Evolutionary conservation across 2,113 vertebrate species (phyloP).

Genomic region (Azemiops feae): DNA sequence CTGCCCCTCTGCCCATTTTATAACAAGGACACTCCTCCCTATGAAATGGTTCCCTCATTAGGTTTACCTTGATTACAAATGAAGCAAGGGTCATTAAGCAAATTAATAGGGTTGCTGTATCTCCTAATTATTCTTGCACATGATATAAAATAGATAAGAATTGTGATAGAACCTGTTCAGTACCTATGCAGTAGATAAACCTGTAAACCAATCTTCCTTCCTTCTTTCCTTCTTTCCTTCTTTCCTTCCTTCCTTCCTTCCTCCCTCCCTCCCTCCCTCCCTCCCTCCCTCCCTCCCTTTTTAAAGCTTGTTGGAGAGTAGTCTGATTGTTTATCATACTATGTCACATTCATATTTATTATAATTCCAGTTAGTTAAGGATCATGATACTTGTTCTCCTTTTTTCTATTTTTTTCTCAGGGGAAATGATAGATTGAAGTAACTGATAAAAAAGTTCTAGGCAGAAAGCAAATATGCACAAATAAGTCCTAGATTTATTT

Average conservation of each 20-base stretch:
- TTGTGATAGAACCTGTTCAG: background rate
- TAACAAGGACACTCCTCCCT: background rate
- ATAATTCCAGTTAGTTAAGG: background rate
- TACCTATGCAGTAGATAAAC: background rate
- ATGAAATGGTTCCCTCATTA: background rate
- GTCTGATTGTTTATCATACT: background rate
- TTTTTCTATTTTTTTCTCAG: background rate
- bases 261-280: background rate
- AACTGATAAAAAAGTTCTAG: background rate
- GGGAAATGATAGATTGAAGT: background rate
- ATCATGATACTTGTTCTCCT: background rate
- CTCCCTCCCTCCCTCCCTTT: background rate
- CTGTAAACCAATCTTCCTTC: background rate
- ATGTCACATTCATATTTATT: background rate
- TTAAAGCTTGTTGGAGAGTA: background rate
- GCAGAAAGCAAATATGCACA: background rate
- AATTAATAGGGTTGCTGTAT: background rate
- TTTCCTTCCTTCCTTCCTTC: background rate
- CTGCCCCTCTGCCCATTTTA: background rate
- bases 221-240: background rate
- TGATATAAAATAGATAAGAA: background rate
- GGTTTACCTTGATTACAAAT: background rate
- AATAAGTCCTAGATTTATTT: background rate
- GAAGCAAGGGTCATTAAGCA: background rate
- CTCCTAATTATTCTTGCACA: background rate